Conservation (phyloP, 2,888 invertebrate genomes). For the Scaeva pyrastri region DNA sequence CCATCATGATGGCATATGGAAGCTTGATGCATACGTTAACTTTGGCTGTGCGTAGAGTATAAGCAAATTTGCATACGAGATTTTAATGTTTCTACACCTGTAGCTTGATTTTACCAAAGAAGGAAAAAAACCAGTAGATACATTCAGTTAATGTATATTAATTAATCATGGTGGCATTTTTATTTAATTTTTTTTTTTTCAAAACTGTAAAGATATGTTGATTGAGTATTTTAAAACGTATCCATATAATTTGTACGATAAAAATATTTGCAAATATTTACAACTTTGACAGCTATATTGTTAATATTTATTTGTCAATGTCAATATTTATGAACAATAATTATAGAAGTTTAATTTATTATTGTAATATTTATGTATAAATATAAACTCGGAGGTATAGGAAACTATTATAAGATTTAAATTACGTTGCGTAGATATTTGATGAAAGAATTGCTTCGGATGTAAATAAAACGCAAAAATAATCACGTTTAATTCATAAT, state of each 20-base stretch:
- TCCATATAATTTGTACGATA: neutral
- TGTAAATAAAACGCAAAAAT: too few species aligned
- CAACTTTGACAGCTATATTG: too few species aligned
- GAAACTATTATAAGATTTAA: too few species aligned
- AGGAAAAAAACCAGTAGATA: conserved; percentile 20
- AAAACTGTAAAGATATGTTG: neutral
- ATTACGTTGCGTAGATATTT: too few species aligned
- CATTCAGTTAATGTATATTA: conserved; percentile 20
- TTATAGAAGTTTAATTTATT: too few species aligned
- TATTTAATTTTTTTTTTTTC: too few species aligned
- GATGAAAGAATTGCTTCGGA: too few species aligned
- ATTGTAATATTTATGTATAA: too few species aligned
- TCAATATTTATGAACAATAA: too few species aligned
- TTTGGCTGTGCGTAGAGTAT: conserved; percentile 48
- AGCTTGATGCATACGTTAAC: neutral
- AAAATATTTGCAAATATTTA: neutral
- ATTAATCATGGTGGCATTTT: conserved; percentile 25
- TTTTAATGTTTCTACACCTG: conserved; percentile 50
- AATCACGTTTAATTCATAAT: too few species aligned
- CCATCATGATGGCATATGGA: conserved; percentile 29
- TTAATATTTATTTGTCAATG: too few species aligned
- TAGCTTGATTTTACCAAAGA: conserved; percentile 50
- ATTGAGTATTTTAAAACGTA: conserved; percentile 9
- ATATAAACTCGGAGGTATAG: too few species aligned
- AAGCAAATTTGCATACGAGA: conserved; percentile 67